Percentiles rank a stretch among this genome's conserved stretches.
phyloP scores from a whole-genome alignment of 2,797 vertebrate genomes.

The Caiman crocodilus region DNA sequence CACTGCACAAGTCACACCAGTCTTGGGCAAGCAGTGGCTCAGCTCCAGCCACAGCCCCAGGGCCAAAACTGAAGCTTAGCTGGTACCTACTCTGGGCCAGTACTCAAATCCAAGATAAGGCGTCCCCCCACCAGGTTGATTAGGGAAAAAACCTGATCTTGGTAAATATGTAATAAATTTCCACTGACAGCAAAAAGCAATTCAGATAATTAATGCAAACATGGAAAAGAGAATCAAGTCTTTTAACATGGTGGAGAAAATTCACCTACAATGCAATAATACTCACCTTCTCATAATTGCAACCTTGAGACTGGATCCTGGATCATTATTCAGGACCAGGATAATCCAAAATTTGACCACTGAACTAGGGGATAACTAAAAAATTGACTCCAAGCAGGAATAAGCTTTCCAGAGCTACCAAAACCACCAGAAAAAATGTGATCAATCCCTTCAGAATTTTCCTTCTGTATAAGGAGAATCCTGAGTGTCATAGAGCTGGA shows the following conservation, averaged over 20 bases:
- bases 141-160: no score
- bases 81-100: no score
- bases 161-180: no score
- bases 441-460: rapidly evolving
- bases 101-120: no score
- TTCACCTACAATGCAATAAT: background rate
- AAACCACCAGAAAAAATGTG: background rate
- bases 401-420: slow-evolving; percentile 7
- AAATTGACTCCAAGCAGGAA: background rate
- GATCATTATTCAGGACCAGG: rapidly evolving
- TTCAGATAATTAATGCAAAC: background rate
- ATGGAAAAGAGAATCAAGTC: no score
- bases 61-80: no score
- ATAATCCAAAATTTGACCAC: rapidly evolving
- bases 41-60: no score
- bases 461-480: rapidly evolving
- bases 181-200: background rate
- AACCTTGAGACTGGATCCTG: background rate
- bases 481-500: background rate
- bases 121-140: no score
- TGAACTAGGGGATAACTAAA: background rate
- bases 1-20: no score
- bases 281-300: rapidly evolving
- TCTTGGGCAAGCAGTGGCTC: no score
- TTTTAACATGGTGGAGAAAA: background rate